Evolutionary conservation across 2,797 vertebrate species (phyloP).

Genomic region (Ctenopoma kingsleyae): DNA sequence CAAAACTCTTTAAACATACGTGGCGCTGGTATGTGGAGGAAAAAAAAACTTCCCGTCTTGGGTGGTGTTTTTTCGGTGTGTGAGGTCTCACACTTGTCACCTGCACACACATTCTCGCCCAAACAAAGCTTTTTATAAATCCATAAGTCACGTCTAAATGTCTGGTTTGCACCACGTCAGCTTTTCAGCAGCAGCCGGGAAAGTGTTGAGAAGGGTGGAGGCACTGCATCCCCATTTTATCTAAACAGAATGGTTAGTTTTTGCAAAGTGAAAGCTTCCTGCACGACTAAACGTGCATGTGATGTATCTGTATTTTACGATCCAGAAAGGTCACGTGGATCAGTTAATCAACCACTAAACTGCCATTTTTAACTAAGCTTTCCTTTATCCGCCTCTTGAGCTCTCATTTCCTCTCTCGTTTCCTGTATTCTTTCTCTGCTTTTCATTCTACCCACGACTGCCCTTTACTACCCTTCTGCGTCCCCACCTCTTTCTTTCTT

Average conservation of each 20-base stretch:
- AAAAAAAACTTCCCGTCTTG: slow-evolving; percentile 57
- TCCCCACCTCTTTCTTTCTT: slow-evolving; percentile 21
- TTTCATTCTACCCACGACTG: slow-evolving; percentile 63
- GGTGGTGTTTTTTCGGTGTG: slow-evolving; percentile 46
- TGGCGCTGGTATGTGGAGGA: slow-evolving; percentile 48
- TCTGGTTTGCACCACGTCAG: background rate
- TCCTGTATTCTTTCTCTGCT: slow-evolving; percentile 46
- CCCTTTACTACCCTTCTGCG: slow-evolving; percentile 46
- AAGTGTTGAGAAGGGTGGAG: slow-evolving; percentile 1
- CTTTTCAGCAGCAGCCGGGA: background rate
- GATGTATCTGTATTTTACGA: slow-evolving; percentile 28
- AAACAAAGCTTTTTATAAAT: slow-evolving; percentile 34
- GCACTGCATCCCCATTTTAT: background rate
- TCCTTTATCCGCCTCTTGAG: slow-evolving; percentile 27
- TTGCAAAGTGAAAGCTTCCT: background rate
- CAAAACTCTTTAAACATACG: slow-evolving; percentile 42
- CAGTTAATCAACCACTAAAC: slow-evolving; percentile 49
- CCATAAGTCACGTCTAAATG: slow-evolving; percentile 11
- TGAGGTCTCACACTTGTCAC: slow-evolving; percentile 53
- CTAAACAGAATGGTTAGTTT: background rate
- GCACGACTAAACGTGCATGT: slow-evolving; percentile 6
- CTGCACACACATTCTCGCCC: slow-evolving; percentile 33
- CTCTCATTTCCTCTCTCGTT: slow-evolving; percentile 60
- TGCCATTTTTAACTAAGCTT: slow-evolving; percentile 23
- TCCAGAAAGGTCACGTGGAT: slow-evolving; percentile 47